Evolutionary conservation across 2,888 invertebrate genomes (phyloP).

Genomic region (Agrilus biguttatus): DNA sequence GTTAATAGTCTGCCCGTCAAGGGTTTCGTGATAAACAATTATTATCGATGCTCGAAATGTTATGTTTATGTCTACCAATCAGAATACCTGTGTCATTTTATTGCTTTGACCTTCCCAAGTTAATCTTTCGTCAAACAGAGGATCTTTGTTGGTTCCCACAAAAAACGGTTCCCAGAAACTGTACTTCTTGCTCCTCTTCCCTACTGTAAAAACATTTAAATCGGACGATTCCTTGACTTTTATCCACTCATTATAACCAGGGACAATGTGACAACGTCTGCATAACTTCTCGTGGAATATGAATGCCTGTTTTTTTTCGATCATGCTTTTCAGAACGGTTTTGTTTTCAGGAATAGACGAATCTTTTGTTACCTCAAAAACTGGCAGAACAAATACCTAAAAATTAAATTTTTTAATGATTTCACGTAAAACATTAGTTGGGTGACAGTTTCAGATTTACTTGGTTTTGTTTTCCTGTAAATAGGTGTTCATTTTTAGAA

Average conservation of each 20-base stretch:
- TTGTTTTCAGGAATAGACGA: conserved; percentile 51
- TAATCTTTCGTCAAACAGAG: conserved; percentile 35
- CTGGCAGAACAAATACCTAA: conserved; percentile 16
- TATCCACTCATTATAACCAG: conserved; percentile 29
- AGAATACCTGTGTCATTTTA: conserved; percentile 38
- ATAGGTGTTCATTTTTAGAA: conserved; percentile 9
- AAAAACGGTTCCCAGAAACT: conserved; percentile 38
- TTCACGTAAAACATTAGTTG: no score
- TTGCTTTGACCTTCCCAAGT: conserved; percentile 40
- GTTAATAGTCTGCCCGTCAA: no score
- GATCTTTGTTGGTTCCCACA: conserved; percentile 35
- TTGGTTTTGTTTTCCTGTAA: conserved; percentile 2
- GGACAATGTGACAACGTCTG: conserved; percentile 33
- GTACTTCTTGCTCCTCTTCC: conserved; percentile 26
- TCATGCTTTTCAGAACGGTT: conserved; percentile 33
- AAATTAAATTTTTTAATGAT: conserved; percentile 10
- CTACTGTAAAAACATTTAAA: conserved; percentile 28
- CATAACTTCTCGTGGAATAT: conserved; percentile 39
- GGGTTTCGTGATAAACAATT: no score
- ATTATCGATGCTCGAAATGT: no score
- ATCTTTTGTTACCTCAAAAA: conserved; percentile 27
- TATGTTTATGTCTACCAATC: no score
- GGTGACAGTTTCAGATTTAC: neutral
- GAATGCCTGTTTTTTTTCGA: conserved; percentile 30
- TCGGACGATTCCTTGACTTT: conserved; percentile 14